Percentiles rank a stretch among this genome's conserved stretches.
Conservation (phyloP, 1,140 invertebrate species). For the Drosophila yakuba region DNA sequence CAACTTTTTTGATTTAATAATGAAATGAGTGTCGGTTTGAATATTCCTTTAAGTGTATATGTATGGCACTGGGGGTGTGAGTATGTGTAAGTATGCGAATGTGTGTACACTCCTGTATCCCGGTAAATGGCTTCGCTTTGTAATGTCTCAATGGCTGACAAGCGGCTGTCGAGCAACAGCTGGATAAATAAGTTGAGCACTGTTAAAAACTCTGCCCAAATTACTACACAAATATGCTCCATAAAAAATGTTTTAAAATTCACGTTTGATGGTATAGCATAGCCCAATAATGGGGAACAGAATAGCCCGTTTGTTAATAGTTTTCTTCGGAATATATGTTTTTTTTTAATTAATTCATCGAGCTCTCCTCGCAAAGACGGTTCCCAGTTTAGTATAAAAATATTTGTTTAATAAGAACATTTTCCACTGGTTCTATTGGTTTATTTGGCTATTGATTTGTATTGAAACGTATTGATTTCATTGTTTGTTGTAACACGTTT, state of each 20-base stretch:
- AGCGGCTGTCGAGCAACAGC: conserved; percentile 48
- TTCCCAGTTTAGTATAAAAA: no score
- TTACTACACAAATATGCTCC: neutral
- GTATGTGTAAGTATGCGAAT: conserved; percentile 5
- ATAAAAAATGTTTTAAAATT: neutral
- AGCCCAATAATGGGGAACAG: no score
- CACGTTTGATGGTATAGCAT: neutral
- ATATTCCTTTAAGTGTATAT: conserved; percentile 7
- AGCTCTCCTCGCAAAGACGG: no score
- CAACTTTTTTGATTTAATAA: conserved; percentile 81
- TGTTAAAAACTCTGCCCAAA: conserved; percentile 5
- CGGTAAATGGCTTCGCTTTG: conserved; percentile 45
- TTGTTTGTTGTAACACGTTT: neutral
- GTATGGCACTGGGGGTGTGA: neutral
- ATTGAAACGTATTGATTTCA: no score
- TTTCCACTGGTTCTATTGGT: neutral
- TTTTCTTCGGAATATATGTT: no score
- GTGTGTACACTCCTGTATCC: conserved; percentile 20
- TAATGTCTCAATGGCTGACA: conserved; percentile 49
- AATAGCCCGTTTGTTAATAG: no score
- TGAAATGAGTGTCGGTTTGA: conserved; percentile 58
- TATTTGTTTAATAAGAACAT: neutral
- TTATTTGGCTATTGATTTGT: neutral
- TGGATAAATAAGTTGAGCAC: conserved; percentile 17
- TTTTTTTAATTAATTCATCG: no score